Conservation (phyloP, 1,140 invertebrate species). For the Gonioctena quinquepunctata region DNA sequence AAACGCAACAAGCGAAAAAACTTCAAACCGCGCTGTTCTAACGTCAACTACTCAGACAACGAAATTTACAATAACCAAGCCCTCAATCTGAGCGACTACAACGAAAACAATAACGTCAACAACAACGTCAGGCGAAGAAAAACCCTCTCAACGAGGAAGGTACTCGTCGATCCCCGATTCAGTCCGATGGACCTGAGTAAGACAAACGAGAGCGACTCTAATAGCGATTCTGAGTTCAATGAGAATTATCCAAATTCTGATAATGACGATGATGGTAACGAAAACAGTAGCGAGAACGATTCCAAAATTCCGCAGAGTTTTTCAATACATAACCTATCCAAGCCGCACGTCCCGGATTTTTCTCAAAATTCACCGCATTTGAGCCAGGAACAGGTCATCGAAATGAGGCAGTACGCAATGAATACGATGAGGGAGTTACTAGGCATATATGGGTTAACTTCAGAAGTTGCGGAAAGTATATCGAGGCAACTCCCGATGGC, state of each 20-base stretch:
- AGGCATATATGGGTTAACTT: constrained; percentile 70
- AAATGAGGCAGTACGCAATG: constrained; percentile 72
- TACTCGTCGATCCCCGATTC: constrained; percentile 41
- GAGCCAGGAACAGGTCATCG: constrained; percentile 41
- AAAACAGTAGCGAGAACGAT: constrained; percentile 42
- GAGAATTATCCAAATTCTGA: constrained; percentile 25
- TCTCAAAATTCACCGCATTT: constrained; percentile 11
- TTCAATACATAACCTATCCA: constrained; percentile 53
- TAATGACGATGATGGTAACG: constrained; percentile 34
- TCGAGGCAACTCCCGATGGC: constrained; percentile 59
- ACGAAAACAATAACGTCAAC: constrained; percentile 57
- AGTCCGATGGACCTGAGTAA: constrained; percentile 52
- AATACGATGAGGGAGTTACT: constrained; percentile 76
- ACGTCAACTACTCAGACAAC: constrained; percentile 60
- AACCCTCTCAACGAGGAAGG: constrained; percentile 41
- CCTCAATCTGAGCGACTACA: constrained; percentile 53
- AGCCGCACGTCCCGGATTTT: constrained; percentile 44
- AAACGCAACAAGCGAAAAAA: constrained; percentile 71
- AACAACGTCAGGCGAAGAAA: constrained; percentile 47
- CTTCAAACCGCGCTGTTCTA: constrained; percentile 68
- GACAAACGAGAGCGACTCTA: constrained; percentile 31
- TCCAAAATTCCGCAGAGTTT: constrained; percentile 50
- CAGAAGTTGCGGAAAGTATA: constrained; percentile 65
- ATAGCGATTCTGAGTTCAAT: constrained; percentile 36
- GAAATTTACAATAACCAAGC: constrained; percentile 57